Evolutionary conservation across 2,113 vertebrate genomes (phyloP).

Genomic region (Sinocyclocheilus rhinocerous): DNA sequence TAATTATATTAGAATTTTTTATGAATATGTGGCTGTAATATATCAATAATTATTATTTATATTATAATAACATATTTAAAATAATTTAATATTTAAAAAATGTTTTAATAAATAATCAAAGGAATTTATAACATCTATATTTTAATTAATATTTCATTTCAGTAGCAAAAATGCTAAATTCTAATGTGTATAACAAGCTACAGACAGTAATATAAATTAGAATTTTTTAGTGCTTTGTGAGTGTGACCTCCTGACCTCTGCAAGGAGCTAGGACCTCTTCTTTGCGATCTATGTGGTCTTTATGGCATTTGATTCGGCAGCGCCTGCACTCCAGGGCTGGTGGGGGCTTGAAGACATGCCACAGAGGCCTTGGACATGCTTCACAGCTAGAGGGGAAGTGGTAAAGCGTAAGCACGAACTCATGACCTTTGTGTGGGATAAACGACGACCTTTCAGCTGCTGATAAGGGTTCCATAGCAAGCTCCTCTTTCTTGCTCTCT

Average conservation of each 20-base stretch:
- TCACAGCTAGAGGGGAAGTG: slow-evolving; percentile 97
- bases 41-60: too few species aligned
- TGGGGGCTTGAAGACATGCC: slow-evolving; percentile 95
- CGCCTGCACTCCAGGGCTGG: slow-evolving; percentile 93
- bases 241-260: slow-evolving; percentile 78
- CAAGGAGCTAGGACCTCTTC: slow-evolving; percentile 93
- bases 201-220: not conserved
- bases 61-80: too few species aligned
- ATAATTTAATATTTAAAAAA: too few species aligned
- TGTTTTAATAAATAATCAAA: too few species aligned
- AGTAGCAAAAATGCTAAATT: too few species aligned
- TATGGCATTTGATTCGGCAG: slow-evolving; percentile 95
- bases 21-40: too few species aligned
- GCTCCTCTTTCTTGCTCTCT: slow-evolving; percentile 91
- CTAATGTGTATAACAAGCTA: not conserved
- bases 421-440: slow-evolving; percentile 94
- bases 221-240: not conserved
- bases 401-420: slow-evolving; percentile 94
- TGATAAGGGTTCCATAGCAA: slow-evolving; percentile 74
- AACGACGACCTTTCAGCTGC: slow-evolving; percentile 85
- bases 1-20: too few species aligned
- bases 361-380: slow-evolving; percentile 89
- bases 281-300: slow-evolving; percentile 94
- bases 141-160: too few species aligned
- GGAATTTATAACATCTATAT: too few species aligned